A percentile compares a stretch with the other conserved stretches of the same genome.
Evolutionary conservation across 2,113 vertebrate genomes (phyloP).

Genomic region (Tenebrosternarchus preto): DNA sequence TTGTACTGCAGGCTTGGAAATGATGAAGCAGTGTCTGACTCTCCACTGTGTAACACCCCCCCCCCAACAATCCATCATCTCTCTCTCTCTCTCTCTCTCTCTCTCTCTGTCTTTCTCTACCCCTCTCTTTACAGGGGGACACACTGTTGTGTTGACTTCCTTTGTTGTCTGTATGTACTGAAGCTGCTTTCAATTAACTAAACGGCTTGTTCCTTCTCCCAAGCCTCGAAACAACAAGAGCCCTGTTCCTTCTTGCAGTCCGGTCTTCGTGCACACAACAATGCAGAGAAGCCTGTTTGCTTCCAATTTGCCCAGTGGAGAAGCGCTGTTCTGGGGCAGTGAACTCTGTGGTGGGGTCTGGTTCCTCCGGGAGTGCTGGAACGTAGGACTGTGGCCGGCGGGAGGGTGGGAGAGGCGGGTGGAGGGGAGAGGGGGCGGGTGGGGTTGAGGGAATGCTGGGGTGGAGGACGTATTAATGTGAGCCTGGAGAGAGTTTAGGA

Average conservation of each 20-base stretch:
- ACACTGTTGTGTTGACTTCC: background rate
- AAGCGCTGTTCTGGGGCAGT: slow-evolving; percentile 22
- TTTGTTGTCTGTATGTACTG: slow-evolving; percentile 59
- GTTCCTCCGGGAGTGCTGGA: slow-evolving; percentile 27
- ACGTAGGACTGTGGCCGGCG: slow-evolving; percentile 24
- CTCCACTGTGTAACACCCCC: no score
- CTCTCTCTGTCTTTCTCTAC: no score
- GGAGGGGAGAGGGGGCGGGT: background rate
- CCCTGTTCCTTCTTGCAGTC: slow-evolving; percentile 59
- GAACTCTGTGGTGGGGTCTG: slow-evolving; percentile 46
- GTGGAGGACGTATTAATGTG: background rate
- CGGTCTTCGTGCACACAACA: slow-evolving; percentile 48
- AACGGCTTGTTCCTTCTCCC: slow-evolving; percentile 59
- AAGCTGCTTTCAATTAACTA: slow-evolving; percentile 71
- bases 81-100: background rate
- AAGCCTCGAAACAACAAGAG: slow-evolving; percentile 36
- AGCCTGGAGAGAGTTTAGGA: slow-evolving; percentile 33
- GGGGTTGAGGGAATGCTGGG: no score
- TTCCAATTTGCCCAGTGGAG: slow-evolving; percentile 52
- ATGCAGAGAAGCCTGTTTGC: slow-evolving; percentile 40
- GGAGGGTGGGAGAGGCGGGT: background rate
- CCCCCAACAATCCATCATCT: background rate
- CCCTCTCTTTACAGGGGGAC: no score
- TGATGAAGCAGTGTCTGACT: no score
- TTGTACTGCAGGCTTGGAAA: no score